Percentiles rank a stretch among this genome's conserved stretches.
phyloP scores from a whole-genome alignment of 2,888 invertebrate species.

The Drepanosiphum platanoidis region DNA sequence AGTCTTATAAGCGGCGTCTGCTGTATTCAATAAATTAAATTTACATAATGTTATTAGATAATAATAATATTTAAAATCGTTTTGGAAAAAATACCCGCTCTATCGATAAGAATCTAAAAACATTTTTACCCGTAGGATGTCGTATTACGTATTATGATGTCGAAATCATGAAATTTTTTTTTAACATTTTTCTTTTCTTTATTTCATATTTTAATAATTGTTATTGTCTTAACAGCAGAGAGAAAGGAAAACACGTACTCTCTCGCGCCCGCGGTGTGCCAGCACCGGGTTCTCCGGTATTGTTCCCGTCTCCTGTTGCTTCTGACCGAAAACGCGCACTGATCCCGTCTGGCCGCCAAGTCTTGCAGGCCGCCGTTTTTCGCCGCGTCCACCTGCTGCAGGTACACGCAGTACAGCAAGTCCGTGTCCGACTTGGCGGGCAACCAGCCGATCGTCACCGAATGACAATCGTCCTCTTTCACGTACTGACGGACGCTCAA shows the following conservation, averaged over 20 bases:
- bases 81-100: no score
- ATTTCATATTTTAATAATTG: no score
- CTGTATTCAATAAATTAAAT: no score
- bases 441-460: constrained; percentile 73
- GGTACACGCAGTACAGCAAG: constrained; percentile 52
- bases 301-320: background rate
- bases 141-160: no score
- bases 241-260: constrained; percentile 1
- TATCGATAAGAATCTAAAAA: no score
- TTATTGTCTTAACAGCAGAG: no score
- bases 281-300: constrained; percentile 17
- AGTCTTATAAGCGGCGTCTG: no score
- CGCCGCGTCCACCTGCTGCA: constrained; percentile 8
- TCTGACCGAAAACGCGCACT: background rate
- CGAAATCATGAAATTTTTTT: no score
- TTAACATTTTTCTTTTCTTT: no score
- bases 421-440: constrained; percentile 66
- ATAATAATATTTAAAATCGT: no score
- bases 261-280: background rate
- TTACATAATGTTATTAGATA: no score
- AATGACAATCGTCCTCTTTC: constrained; percentile 69
- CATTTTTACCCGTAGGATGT: no score
- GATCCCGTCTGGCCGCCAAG: constrained; percentile 39
- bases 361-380: constrained; percentile 5
- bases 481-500: constrained; percentile 70